phyloP scores from a whole-genome alignment of 35 echinoderm and acorn worm genomes.

The Apostichopus japonicus region DNA sequence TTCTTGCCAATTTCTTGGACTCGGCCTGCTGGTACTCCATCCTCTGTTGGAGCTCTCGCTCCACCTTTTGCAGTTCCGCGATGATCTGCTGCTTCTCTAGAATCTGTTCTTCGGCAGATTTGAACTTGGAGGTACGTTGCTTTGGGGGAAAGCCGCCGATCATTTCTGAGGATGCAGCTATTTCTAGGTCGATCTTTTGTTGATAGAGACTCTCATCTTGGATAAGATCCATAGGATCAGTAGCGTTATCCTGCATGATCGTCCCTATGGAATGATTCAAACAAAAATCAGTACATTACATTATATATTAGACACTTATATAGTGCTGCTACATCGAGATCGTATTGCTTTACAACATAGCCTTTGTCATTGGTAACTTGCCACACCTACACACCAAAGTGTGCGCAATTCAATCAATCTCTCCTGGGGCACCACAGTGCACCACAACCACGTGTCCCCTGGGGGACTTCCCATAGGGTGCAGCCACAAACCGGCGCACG shows the following conservation, averaged over 20 bases:
- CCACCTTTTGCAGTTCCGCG: conserved; percentile 92
- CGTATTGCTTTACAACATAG: too few relatives aligned
- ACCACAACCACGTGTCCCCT: too few relatives aligned
- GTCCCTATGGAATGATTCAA: not conserved
- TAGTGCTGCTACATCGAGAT: too few relatives aligned
- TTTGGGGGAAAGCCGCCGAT: conserved; percentile 8
- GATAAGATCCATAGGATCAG: conserved; percentile 48
- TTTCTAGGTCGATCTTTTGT: conserved; percentile 33
- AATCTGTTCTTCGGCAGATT: conserved; percentile 90
- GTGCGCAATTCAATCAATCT: too few relatives aligned
- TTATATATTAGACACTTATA: too few relatives aligned
- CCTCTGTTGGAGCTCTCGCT: conserved; percentile 80
- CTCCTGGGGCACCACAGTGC: too few relatives aligned
- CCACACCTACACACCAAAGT: too few relatives aligned
- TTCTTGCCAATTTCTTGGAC: conserved; percentile 63
- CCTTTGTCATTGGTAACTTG: too few relatives aligned
- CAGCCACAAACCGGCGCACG: too few relatives aligned
- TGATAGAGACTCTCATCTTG: conserved; percentile 44
- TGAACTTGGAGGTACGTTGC: conserved; percentile 51
- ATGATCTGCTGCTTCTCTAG: conserved; percentile 94
- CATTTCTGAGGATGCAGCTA: conserved; percentile 10
- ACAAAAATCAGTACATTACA: conserved; percentile 1
- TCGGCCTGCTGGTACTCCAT: conserved; percentile 76
- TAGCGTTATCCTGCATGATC: conserved; percentile 44
- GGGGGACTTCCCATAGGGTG: too few relatives aligned